phyloP scores from a whole-genome alignment of 2,888 invertebrate species.

The Seira musarum region DNA sequence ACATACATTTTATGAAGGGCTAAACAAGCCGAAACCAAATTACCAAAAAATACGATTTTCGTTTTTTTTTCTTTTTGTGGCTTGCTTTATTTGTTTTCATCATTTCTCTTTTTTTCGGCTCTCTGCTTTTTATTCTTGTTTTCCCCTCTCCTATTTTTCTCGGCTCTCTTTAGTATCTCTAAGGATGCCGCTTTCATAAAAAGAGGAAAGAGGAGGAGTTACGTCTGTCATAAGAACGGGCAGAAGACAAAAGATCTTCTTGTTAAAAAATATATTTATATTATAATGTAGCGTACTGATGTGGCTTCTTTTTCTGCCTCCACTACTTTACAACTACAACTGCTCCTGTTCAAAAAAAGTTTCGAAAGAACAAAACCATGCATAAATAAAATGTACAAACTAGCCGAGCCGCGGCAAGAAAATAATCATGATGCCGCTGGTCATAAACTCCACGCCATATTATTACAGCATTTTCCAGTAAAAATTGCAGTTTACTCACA shows the following conservation, averaged over 20 bases:
- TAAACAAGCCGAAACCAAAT: constrained; percentile 40
- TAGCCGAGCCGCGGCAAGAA: constrained; percentile 8
- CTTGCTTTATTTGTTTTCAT: constrained; percentile 65
- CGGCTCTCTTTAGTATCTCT: constrained; percentile 20
- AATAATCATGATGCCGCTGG: constrained; percentile 17
- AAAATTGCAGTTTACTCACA: constrained; percentile 2
- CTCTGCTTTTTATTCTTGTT: constrained; percentile 21
- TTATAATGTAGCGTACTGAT: not conserved
- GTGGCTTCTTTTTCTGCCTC: not conserved
- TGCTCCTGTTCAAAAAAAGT: constrained; percentile 11
- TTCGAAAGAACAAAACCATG: not conserved
- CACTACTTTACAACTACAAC: too few species aligned
- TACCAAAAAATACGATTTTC: constrained; percentile 61
- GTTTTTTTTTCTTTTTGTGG: constrained; percentile 32
- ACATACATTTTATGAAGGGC: not conserved
- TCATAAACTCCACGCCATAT: constrained; percentile 14
- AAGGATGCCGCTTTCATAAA: constrained; percentile 51
- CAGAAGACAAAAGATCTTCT: constrained; percentile 54
- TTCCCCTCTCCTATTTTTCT: constrained; percentile 8
- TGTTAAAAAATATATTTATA: constrained; percentile 36
- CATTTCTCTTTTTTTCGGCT: constrained; percentile 56
- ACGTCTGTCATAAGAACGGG: constrained; percentile 55
- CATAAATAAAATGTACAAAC: constrained; percentile 21
- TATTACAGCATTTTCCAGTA: not conserved
- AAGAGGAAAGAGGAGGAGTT: constrained; percentile 56